phyloP scores from a whole-genome alignment of 2,888 invertebrate species.

The Pinctada fucata region DNA sequence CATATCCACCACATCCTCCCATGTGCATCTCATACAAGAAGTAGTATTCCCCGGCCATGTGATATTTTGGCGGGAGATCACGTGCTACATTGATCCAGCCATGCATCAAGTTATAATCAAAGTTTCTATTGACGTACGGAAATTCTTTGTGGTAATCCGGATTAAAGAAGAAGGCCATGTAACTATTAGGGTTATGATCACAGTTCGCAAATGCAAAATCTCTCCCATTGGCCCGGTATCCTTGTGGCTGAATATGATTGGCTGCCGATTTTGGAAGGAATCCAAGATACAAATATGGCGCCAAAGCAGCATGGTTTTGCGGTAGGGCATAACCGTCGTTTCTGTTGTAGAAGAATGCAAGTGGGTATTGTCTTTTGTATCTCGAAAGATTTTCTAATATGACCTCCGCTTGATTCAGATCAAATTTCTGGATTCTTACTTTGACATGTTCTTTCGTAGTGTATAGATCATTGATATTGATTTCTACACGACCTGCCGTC shows the following conservation, averaged over 20 bases:
- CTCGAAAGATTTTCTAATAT: slow-evolving; percentile 39
- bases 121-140: slow-evolving; percentile 15
- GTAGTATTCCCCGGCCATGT: slow-evolving; percentile 38
- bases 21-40: slow-evolving; percentile 45
- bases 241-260: slow-evolving; percentile 23
- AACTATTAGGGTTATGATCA: slow-evolving; percentile 18
- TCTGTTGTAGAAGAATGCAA: slow-evolving; percentile 44
- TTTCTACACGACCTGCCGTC: slow-evolving; percentile 24
- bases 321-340: slow-evolving; percentile 33
- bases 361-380: slow-evolving; percentile 22
- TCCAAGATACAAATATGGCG: slow-evolving; percentile 47
- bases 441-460: slow-evolving; percentile 42
- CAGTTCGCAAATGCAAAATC: slow-evolving; percentile 43
- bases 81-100: slow-evolving; percentile 33
- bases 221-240: slow-evolving; percentile 38
- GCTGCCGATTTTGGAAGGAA: slow-evolving; percentile 31
- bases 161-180: slow-evolving; percentile 43
- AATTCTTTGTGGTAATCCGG: slow-evolving; percentile 22
- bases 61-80: slow-evolving; percentile 6
- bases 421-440: slow-evolving; percentile 38
- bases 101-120: slow-evolving; percentile 33
- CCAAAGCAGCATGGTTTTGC: slow-evolving; percentile 35
- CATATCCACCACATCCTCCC: slow-evolving; percentile 50
- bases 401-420: slow-evolving; percentile 42
- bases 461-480: slow-evolving; percentile 46